phyloP scores from a whole-genome alignment of 2,113 vertebrate genomes.

The Macquaria ambigua region DNA sequence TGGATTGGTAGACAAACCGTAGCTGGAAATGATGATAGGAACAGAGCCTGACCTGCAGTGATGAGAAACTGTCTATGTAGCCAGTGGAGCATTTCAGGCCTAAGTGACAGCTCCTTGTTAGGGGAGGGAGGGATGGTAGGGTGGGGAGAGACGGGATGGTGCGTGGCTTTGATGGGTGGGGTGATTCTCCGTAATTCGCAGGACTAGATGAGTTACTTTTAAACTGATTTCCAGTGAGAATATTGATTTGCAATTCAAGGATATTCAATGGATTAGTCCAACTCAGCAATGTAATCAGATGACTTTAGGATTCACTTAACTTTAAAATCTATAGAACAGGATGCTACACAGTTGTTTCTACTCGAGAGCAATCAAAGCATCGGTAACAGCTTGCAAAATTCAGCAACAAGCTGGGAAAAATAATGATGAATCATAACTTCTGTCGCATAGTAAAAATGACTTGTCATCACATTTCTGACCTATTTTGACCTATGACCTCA shows the following conservation, averaged over 20 bases:
- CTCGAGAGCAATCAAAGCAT: not conserved
- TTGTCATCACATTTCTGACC: not conserved
- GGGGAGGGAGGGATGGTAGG: slow-evolving; percentile 18
- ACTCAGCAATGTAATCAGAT: not conserved
- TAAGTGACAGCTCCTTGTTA: slow-evolving; percentile 45
- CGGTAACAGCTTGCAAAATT: not conserved
- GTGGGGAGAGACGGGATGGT: not conserved
- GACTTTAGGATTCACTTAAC: too few relatives aligned
- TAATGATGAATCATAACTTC: not conserved
- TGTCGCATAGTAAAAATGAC: not conserved
- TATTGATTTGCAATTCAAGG: not conserved
- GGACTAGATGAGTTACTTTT: not conserved
- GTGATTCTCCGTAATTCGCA: not conserved
- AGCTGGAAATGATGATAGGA: slow-evolving; percentile 33
- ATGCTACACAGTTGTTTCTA: not conserved
- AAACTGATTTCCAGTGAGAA: not conserved
- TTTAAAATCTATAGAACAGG: not conserved
- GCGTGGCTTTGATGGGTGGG: slow-evolving; percentile 20
- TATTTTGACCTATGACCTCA: not conserved
- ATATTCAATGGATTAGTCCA: not conserved
- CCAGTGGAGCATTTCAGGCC: slow-evolving; percentile 41
- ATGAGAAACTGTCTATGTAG: slow-evolving; percentile 14
- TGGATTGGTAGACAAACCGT: slow-evolving; percentile 26
- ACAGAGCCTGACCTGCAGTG: slow-evolving; percentile 29
- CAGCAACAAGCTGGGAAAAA: not conserved